A percentile compares a stretch with the other conserved stretches of the same genome.
Conservation (phyloP, 2,888 invertebrate species). For the Cordilura impudica region DNA sequence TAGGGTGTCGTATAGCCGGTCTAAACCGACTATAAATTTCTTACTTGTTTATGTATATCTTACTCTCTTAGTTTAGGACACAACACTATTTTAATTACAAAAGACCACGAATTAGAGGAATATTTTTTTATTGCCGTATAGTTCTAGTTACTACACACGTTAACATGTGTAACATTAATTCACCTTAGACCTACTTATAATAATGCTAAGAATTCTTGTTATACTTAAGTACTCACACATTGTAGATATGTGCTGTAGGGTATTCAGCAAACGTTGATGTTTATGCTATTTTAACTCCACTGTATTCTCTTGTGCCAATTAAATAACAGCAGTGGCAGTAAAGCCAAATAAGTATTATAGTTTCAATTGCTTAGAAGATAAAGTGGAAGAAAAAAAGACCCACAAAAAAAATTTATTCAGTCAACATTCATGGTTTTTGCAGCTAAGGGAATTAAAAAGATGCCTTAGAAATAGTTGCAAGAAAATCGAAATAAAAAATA, state of each 20-base stretch:
- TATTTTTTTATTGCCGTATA: too few species aligned
- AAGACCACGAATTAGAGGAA: too few species aligned
- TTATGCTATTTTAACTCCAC: neutral
- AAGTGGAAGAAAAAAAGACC: neutral
- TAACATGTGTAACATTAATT: too few species aligned
- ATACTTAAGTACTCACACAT: neutral
- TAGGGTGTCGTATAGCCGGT: too few species aligned
- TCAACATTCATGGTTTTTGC: constrained; percentile 39
- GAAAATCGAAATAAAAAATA: neutral
- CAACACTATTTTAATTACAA: too few species aligned
- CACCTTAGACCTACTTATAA: neutral
- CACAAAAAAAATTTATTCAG: constrained; percentile 16
- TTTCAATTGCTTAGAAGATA: constrained; percentile 43
- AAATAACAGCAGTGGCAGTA: constrained; percentile 26
- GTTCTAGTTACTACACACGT: too few species aligned
- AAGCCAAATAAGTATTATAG: constrained; percentile 30
- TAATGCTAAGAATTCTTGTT: neutral
- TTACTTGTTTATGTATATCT: too few species aligned
- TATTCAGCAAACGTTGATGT: neutral
- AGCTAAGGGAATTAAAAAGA: constrained; percentile 29
- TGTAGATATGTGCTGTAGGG: constrained; percentile 11
- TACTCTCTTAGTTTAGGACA: too few species aligned
- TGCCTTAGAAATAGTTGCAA: neutral
- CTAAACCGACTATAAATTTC: too few species aligned
- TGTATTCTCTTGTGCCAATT: constrained; percentile 15